Evolutionary conservation across 2,797 vertebrate species (phyloP), one percentile per base, ranked within the genome.

Genomic region (Thripadectes ignobilis): DNA sequence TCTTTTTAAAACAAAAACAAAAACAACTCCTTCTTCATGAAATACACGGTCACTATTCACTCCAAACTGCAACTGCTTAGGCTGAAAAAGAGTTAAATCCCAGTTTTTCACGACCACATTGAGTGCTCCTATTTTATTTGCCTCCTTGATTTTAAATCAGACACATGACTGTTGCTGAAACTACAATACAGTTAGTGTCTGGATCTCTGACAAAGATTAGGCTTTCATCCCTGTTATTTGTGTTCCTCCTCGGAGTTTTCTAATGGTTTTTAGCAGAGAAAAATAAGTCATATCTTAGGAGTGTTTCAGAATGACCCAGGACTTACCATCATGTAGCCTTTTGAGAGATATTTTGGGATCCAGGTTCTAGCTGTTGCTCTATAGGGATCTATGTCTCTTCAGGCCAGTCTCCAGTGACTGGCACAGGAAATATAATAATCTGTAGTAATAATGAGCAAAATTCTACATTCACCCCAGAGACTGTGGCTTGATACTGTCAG

Each of bases 111-210:
- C 2, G 7, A 66, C 48, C 1, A 0, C 69, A 62, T 78, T 89
- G 66, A 95, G 46, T 54, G 36, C 69, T 89, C 41, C 74, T 59
- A 52, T 78, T 91, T 93, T 92, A 88, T 93, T 93, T 96, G 79
- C 63, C 74, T 85, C 82, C 91, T 88, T 81, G 79, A 88, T 88
- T 93, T 96, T 92, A 91, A 94, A 80, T 94, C 92, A 88, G 91
- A 71, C 79, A 54, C 88, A 92, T 79, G 85, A 61, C 91, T 2
- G 0, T 81, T 85, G 71, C 66, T 92, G 73, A 76, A 94, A 73
- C 73, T 49, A 96, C 89, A 96, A 84, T 91, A 85, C 76, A 93
- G 59, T 81, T 85, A 92, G 85, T 95, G 94, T 93, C 89, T 94
- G 82, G 59, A 93, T 79, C 51, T 67, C 76, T 91, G 91, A 88